Conservation (phyloP, 2,888 invertebrate genomes). For the Heteropelma amictum region DNA sequence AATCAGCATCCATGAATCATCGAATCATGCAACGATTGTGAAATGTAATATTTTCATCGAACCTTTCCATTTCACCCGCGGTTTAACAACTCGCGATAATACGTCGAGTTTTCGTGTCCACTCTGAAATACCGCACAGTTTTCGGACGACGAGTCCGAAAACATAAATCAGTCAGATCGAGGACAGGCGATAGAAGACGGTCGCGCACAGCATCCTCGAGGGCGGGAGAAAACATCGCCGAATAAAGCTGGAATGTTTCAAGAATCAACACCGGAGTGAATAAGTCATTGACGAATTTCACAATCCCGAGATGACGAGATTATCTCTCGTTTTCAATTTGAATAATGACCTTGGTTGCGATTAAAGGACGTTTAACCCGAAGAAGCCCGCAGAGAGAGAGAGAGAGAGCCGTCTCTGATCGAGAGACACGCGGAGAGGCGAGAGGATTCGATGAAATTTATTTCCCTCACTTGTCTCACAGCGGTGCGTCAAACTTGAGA, state of each 20-base stretch:
- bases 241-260: not conserved
- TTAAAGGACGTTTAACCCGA: too few relatives aligned
- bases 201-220: not conserved
- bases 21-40: not conserved
- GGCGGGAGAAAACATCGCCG: conserved; percentile 4
- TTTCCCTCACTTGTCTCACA: too few relatives aligned
- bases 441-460: too few relatives aligned
- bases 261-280: not conserved
- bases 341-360: too few relatives aligned
- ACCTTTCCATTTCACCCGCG: too few relatives aligned
- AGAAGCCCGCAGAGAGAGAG: too few relatives aligned
- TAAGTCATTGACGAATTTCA: not conserved
- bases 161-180: conserved; percentile 16
- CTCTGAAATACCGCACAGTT: conserved; percentile 37
- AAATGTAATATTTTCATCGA: too few relatives aligned
- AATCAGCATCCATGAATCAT: not conserved
- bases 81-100: conserved; percentile 2
- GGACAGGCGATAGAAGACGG: not conserved
- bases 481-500: too few relatives aligned
- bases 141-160: too few relatives aligned
- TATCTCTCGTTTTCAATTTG: not conserved
- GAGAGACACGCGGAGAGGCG: too few relatives aligned
- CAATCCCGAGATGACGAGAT: not conserved
- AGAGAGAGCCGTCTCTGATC: too few relatives aligned
- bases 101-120: not conserved